These are phyloP conservation scores for Druceiella hillmani DNA, from an alignment of 2,888 invertebrate genomes.

Conservation along the genomic window DNA sequence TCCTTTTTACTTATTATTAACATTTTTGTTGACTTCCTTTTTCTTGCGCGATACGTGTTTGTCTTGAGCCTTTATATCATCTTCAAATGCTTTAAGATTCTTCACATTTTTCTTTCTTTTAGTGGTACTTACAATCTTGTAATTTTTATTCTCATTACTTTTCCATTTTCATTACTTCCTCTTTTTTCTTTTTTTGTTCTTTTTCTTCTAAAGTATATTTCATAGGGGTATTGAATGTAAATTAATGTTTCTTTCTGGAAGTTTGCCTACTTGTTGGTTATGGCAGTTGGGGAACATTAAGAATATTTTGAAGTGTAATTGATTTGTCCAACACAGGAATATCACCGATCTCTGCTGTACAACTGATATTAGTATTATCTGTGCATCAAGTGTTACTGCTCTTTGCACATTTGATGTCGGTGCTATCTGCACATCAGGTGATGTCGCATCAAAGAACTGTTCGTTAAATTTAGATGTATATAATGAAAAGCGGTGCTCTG, in stretches of 20 bases:
- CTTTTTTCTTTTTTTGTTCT: no score
- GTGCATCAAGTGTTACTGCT: slow-evolving; percentile 2
- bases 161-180: no score
- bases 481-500: no score
- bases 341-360: slow-evolving; percentile 2
- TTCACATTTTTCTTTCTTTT: slow-evolving; percentile 3
- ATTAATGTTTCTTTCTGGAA: slow-evolving; percentile 2
- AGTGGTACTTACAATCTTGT: no score
- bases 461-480: slow-evolving; percentile 9
- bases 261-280: slow-evolving; percentile 7
- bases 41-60: no score
- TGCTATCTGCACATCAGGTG: slow-evolving; percentile 5
- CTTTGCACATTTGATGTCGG: slow-evolving; percentile 8
- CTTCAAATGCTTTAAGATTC: slow-evolving; percentile 5
- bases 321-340: slow-evolving; percentile 5
- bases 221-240: neutral
- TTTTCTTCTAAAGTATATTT: no score
- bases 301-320: slow-evolving; percentile 9
- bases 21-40: no score
- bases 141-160: no score
- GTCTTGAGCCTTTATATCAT: no score
- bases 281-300: slow-evolving; percentile 10
- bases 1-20: no score
- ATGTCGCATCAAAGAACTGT: slow-evolving; percentile 9
- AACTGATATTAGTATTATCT: slow-evolving; percentile 4